Evolutionary conservation across 92 coral and sea anemone species (phyloP).

Genomic region (Palythoa grandis): DNA sequence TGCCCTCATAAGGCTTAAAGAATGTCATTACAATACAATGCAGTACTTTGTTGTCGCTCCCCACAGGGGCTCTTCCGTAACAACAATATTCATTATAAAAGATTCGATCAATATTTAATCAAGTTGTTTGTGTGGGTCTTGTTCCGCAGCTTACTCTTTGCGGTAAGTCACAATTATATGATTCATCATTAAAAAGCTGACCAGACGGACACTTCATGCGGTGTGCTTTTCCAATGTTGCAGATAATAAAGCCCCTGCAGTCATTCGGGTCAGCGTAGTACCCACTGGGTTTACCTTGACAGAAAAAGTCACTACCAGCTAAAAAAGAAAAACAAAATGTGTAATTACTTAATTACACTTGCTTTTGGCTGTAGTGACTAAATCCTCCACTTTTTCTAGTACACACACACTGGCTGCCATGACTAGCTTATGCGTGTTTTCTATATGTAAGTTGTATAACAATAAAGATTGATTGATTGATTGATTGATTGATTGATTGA

Average conservation of each 20-base stretch:
- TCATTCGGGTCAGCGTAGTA: slow-evolving; percentile 72
- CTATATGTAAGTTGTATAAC: too few species aligned
- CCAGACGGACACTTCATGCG: slow-evolving; percentile 66
- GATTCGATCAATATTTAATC: too few species aligned
- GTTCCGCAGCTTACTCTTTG: slow-evolving; percentile 72
- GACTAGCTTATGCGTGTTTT: too few species aligned
- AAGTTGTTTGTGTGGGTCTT: background rate
- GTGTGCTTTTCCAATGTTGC: slow-evolving; percentile 71
- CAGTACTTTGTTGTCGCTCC: too few species aligned
- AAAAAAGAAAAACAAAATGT: background rate
- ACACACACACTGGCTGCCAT: too few species aligned
- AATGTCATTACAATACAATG: too few species aligned
- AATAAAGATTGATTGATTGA: too few species aligned
- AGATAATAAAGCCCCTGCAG: slow-evolving; percentile 78
- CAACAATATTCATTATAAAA: background rate
- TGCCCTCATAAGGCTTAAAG: too few species aligned
- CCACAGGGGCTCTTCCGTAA: too few species aligned
- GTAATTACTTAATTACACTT: background rate
- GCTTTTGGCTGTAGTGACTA: too few species aligned
- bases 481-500: too few species aligned
- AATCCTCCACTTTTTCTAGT: too few species aligned
- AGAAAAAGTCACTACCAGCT: slow-evolving; percentile 64
- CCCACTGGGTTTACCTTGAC: slow-evolving; percentile 51
- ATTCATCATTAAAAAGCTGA: slow-evolving; percentile 50
- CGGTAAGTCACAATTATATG: slow-evolving; percentile 70